phyloP scores from a whole-genome alignment of 1,140 invertebrate species.

The Pissodes strobi region DNA sequence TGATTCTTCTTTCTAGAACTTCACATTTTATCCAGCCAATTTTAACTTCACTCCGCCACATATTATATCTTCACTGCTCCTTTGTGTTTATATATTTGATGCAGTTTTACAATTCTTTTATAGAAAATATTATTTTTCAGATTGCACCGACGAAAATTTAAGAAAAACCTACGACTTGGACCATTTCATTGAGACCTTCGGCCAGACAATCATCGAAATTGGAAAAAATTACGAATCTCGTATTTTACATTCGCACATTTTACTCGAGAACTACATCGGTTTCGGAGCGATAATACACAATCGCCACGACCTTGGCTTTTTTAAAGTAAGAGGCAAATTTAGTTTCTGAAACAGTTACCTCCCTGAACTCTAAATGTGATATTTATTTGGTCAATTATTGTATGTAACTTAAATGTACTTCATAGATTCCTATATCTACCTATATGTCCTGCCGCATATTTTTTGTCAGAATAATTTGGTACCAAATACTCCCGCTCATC shows the following conservation, averaged over 20 bases:
- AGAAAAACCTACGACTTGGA: constrained; percentile 63
- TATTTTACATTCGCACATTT: constrained; percentile 71
- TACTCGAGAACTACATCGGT: constrained; percentile 81
- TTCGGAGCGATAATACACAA: constrained; percentile 81
- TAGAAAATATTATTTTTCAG: too few relatives aligned
- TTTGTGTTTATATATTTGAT: too few relatives aligned
- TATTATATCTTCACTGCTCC: too few relatives aligned
- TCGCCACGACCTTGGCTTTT: constrained; percentile 80
- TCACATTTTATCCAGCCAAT: too few relatives aligned
- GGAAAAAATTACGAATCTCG: constrained; percentile 55
- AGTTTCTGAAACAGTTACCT: constrained; percentile 70
- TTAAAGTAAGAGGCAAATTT: constrained; percentile 82
- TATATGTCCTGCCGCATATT: background rate
- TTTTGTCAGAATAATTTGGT: constrained; percentile 9
- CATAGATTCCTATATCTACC: constrained; percentile 8
- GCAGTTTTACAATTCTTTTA: too few relatives aligned
- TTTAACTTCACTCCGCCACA: too few relatives aligned
- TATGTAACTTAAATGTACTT: background rate
- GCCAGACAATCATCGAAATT: constrained; percentile 56
- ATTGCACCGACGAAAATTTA: constrained; percentile 51
- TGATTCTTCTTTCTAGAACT: too few relatives aligned
- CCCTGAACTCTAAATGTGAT: constrained; percentile 33
- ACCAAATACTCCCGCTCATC: too few relatives aligned
- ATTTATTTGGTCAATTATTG: constrained; percentile 39
- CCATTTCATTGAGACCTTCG: constrained; percentile 61